Evolutionary conservation across 2,113 vertebrate genomes (phyloP).

Genomic region (Hylia prasina): DNA sequence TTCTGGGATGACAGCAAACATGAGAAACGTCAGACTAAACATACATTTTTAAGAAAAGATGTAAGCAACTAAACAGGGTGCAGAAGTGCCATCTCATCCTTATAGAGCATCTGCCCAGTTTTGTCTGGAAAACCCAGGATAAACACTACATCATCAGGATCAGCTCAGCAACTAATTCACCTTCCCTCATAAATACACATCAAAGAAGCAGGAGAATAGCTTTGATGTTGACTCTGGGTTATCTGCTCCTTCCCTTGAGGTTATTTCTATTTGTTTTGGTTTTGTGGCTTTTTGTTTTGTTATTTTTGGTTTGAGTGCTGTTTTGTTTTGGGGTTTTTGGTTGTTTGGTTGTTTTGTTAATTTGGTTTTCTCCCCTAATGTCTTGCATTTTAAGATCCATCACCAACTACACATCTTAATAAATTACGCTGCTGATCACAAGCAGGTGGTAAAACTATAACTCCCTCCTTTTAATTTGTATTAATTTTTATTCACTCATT

Average conservation of each 20-base stretch:
- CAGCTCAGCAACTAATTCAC: background rate
- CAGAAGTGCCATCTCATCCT: background rate
- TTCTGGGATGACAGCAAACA: constrained; percentile 37
- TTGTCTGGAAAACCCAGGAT: background rate
- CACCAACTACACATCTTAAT: background rate
- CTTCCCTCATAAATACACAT: background rate
- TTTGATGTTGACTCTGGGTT: background rate
- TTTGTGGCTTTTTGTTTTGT: background rate
- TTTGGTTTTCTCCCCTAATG: background rate
- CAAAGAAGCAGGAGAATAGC: background rate
- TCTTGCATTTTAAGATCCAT: background rate
- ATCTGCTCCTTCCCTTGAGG: background rate
- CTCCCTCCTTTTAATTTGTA: background rate
- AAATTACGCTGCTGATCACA: background rate
- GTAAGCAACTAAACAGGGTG: constrained; percentile 8
- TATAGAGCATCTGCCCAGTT: background rate
- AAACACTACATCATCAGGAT: background rate
- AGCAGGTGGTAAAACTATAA: background rate
- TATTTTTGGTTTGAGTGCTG: background rate
- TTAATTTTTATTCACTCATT: background rate
- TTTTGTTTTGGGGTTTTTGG: background rate
- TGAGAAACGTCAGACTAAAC: constrained; percentile 54
- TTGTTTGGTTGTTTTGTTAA: background rate
- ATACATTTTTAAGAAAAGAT: constrained; percentile 47
- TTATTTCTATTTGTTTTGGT: background rate